Conservation (phyloP, 2,113 vertebrate species). For the Antennarius striatus region DNA sequence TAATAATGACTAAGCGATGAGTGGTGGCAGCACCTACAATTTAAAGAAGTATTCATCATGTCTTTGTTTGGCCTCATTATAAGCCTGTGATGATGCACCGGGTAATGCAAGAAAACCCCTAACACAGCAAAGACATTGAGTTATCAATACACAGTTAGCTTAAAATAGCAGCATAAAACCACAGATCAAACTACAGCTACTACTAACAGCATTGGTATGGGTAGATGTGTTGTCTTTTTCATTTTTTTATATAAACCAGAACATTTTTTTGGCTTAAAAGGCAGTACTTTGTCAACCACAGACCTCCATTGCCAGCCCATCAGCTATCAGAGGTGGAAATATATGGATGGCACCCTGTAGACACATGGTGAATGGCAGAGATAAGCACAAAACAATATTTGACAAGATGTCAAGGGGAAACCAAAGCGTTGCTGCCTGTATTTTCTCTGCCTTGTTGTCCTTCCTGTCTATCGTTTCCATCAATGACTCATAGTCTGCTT, state of each 20-base stretch:
- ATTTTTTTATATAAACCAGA: conserved; percentile 42
- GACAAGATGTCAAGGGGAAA: conserved; percentile 38
- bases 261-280: conserved; percentile 43
- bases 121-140: conserved; percentile 40
- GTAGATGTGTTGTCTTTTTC: conserved; percentile 35
- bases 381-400: conserved; percentile 64
- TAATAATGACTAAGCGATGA: conserved; percentile 22
- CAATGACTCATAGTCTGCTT: conserved; percentile 39
- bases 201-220: conserved; percentile 48
- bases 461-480: conserved; percentile 36
- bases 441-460: conserved; percentile 24
- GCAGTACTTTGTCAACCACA: conserved; percentile 35
- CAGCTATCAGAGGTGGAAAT: conserved; percentile 36
- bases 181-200: conserved; percentile 44
- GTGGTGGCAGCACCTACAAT: background rate
- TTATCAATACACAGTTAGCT: conserved; percentile 73
- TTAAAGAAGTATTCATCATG: background rate
- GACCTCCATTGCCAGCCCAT: conserved; percentile 27
- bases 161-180: conserved; percentile 66
- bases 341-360: conserved; percentile 51
- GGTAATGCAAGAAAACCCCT: conserved; percentile 40
- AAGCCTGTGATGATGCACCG: background rate
- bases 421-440: conserved; percentile 6
- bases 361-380: conserved; percentile 47
- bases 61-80: conserved; percentile 16